Percentiles rank a stretch among this genome's conserved stretches.
phyloP scores from a whole-genome alignment of 92 coral and sea anemone genomes.

The Meandrina meandrites region DNA sequence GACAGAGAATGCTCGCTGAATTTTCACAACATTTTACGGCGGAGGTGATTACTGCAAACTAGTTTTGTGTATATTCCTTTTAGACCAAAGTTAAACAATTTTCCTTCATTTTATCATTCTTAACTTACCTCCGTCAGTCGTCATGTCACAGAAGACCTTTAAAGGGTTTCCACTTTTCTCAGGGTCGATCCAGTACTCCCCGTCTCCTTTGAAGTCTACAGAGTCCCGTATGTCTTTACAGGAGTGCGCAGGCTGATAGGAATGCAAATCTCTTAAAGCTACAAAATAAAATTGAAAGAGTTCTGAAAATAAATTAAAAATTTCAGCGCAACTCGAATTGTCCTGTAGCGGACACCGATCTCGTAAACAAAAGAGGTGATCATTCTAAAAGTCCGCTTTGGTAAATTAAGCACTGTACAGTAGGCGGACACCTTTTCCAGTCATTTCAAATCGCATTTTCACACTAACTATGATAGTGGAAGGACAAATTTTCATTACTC shows the following conservation, averaged over 20 bases:
- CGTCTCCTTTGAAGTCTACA: neutral
- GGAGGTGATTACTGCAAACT: too few species aligned
- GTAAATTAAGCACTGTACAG: too few species aligned
- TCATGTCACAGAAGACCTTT: slow-evolving; percentile 6
- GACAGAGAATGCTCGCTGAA: too few species aligned
- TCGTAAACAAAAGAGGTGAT: too few species aligned
- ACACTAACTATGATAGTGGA: neutral
- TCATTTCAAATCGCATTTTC: neutral
- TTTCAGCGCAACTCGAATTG: too few species aligned
- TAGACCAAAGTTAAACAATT: neutral
- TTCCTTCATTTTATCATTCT: neutral
- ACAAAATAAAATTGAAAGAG: neutral
- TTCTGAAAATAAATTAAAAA: too few species aligned
- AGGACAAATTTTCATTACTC: neutral
- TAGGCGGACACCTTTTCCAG: too few species aligned
- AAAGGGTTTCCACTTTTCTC: neutral
- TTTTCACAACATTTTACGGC: too few species aligned
- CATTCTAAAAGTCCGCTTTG: too few species aligned
- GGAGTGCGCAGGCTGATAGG: neutral
- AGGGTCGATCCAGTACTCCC: slow-evolving; percentile 13
- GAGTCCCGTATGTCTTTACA: slow-evolving; percentile 2
- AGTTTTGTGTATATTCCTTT: too few species aligned
- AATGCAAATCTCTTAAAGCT: neutral
- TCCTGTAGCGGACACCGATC: neutral
- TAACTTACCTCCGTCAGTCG: neutral